These are phyloP conservation scores for Melinopterus prodromus DNA, from an alignment of 2,888 invertebrate species.

Conservation along the genomic window DNA sequence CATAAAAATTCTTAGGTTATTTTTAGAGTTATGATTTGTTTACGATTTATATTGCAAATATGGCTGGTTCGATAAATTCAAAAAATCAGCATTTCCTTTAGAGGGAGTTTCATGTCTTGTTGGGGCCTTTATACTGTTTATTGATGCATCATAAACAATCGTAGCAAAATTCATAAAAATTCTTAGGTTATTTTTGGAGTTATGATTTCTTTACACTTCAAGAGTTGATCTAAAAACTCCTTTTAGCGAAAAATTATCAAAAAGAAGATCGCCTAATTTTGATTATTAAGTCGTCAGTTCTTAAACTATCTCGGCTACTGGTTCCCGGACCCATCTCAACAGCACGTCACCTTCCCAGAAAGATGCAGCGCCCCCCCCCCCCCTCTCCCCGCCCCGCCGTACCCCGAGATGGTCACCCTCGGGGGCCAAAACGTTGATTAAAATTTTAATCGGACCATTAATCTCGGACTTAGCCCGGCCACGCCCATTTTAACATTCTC, in stretches of 20 bases:
- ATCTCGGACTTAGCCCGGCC: conserved; percentile 46
- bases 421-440: conserved; percentile 49
- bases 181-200: too few relatives aligned
- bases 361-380: neutral
- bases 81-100: too few relatives aligned
- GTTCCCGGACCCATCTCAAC: conserved; percentile 11
- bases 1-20: neutral
- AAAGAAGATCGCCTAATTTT: neutral
- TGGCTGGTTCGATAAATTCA: too few relatives aligned
- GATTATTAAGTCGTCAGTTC: conserved; percentile 19
- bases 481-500: conserved; percentile 48
- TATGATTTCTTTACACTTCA: too few relatives aligned
- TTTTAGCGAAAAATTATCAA: neutral
- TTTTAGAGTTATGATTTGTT: neutral
- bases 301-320: conserved; percentile 20
- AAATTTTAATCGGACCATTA: conserved; percentile 54
- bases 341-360: conserved; percentile 16
- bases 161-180: too few relatives aligned
- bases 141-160: too few relatives aligned
- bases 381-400: conserved; percentile 14
- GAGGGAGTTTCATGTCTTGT: too few relatives aligned
- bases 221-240: too few relatives aligned
- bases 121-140: too few relatives aligned
- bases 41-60: too few relatives aligned
- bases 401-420: conserved; percentile 9